Conservation (phyloP, 2,888 invertebrate species). For the Xestia ashworthii region DNA sequence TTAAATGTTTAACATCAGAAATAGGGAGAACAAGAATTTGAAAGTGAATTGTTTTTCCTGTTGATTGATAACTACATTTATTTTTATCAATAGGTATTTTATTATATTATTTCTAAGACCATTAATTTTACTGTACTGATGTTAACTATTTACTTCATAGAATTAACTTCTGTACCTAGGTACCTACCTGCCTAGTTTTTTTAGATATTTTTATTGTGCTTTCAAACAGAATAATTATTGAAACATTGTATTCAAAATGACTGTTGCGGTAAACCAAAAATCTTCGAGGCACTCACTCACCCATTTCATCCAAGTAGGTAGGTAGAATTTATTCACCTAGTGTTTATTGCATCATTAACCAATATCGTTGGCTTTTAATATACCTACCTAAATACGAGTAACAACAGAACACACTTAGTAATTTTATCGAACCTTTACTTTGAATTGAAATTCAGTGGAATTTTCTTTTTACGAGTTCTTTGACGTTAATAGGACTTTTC, state of each 20-base stretch:
- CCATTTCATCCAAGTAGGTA: background rate
- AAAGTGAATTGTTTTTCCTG: background rate
- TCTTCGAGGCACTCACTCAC: background rate
- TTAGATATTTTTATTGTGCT: background rate
- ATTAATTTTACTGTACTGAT: background rate
- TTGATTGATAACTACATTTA: background rate
- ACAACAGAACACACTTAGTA: background rate
- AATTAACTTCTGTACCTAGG: background rate
- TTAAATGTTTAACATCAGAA: background rate
- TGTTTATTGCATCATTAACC: background rate
- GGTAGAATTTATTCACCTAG: background rate
- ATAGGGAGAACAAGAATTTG: background rate
- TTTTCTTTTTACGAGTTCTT: background rate
- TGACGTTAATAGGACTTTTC: background rate
- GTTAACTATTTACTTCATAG: background rate
- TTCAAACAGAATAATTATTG: background rate
- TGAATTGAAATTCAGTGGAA: background rate
- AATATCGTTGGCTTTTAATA: background rate
- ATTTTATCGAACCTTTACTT: background rate
- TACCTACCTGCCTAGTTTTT: too few relatives aligned
- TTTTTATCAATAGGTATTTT: background rate
- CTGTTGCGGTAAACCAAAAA: conserved; percentile 23
- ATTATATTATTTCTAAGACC: background rate
- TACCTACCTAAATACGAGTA: background rate
- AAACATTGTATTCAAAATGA: background rate